A percentile compares a stretch with the other conserved stretches of the same genome.
These are phyloP conservation scores for Endotricha flammealis DNA, from an alignment of 2,888 invertebrate genomes.

Conservation along the genomic window DNA sequence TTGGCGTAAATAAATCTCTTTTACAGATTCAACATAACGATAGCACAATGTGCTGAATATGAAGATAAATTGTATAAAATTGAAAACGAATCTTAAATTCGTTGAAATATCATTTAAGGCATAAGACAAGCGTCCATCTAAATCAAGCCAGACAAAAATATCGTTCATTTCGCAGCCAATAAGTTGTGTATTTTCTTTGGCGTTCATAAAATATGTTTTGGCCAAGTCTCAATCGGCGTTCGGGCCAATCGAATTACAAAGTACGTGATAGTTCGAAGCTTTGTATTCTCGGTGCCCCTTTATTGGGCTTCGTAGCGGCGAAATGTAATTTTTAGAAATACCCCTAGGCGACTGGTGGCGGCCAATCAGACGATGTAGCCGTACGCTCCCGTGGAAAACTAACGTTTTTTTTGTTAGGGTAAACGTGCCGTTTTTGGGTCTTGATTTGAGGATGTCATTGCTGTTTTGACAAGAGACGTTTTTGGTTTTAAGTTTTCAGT, in stretches of 20 bases:
- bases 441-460: slow-evolving; percentile 4
- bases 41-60: too few species aligned
- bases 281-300: slow-evolving; percentile 39
- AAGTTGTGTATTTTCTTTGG: slow-evolving; percentile 53
- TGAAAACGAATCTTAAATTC: not conserved
- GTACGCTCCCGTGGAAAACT: slow-evolving; percentile 18
- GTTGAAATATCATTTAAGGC: not conserved
- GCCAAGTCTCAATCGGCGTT: slow-evolving; percentile 66
- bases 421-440: not conserved
- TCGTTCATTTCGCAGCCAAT: slow-evolving; percentile 29
- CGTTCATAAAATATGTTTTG: slow-evolving; percentile 62
- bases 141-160: slow-evolving; percentile 12
- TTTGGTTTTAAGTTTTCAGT: too few species aligned
- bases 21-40: too few species aligned
- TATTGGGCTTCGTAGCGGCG: slow-evolving; percentile 22
- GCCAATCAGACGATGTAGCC: slow-evolving; percentile 39
- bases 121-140: slow-evolving; percentile 6
- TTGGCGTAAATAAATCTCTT: too few species aligned
- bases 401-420: slow-evolving; percentile 11
- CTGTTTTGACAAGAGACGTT: too few species aligned
- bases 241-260: slow-evolving; percentile 67
- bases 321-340: slow-evolving; percentile 64
- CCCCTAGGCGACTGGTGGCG: slow-evolving; percentile 34
- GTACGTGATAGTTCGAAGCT: slow-evolving; percentile 61
- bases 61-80: not conserved